Evolutionary conservation across 2,113 vertebrate species (phyloP).

Genomic region (Dicentrarchus labrax): DNA sequence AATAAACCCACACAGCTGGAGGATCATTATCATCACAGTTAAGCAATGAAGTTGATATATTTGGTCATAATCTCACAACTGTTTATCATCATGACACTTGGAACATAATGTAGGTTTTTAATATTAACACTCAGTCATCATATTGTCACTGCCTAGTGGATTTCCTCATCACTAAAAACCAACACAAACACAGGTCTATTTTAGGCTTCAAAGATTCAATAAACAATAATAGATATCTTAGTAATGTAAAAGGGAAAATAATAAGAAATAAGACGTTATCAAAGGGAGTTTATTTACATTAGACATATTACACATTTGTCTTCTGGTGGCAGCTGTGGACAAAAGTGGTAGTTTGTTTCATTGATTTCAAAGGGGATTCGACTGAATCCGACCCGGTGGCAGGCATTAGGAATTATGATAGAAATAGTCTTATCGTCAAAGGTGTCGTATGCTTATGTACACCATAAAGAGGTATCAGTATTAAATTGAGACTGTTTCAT

Average conservation of each 20-base stretch:
- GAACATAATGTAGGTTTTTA: slow-evolving; percentile 22
- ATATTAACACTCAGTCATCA: slow-evolving; percentile 30
- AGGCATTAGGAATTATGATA: too few species aligned
- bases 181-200: slow-evolving; percentile 6
- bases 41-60: slow-evolving; percentile 24
- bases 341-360: too few species aligned
- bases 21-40: slow-evolving; percentile 35
- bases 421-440: too few species aligned
- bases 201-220: not conserved
- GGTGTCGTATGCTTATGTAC: too few species aligned
- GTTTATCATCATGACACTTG: slow-evolving; percentile 39
- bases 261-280: not conserved
- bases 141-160: not conserved
- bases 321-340: too few species aligned
- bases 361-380: too few species aligned
- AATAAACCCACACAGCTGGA: slow-evolving; percentile 11
- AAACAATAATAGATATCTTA: slow-evolving; percentile 2
- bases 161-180: not conserved
- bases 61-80: not conserved
- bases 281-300: not conserved
- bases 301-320: not conserved
- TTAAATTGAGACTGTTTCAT: too few species aligned
- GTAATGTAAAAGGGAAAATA: not conserved
- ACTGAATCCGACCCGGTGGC: too few species aligned
- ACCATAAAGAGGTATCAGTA: too few species aligned